Conservation (phyloP, 2,113 vertebrate genomes). For the Lota lota region DNA sequence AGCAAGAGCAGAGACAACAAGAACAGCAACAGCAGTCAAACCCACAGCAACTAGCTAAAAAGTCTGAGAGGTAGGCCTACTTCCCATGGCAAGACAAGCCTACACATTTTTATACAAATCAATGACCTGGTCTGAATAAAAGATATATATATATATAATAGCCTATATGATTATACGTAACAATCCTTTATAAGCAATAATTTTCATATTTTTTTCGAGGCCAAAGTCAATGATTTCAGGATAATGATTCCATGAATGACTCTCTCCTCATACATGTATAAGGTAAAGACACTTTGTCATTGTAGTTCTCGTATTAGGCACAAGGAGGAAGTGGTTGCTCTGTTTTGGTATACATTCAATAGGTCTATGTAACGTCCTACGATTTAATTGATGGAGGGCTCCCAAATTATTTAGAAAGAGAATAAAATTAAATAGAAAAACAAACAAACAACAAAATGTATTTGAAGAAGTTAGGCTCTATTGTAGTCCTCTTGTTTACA, state of each 20-base stretch:
- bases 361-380: too few species aligned
- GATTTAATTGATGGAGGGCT: too few species aligned
- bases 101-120: background rate
- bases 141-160: background rate
- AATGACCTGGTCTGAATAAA: too few species aligned
- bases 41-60: slow-evolving; percentile 51
- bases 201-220: slow-evolving; percentile 42
- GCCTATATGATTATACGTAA: background rate
- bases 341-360: background rate
- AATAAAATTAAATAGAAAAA: too few species aligned
- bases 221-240: slow-evolving; percentile 61
- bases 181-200: background rate
- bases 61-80: slow-evolving; percentile 59
- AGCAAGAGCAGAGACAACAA: slow-evolving; percentile 68
- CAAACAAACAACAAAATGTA: too few species aligned
- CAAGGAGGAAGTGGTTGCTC: background rate
- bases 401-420: too few species aligned
- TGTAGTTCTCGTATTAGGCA: slow-evolving; percentile 8
- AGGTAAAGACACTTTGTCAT: slow-evolving; percentile 31
- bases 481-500: too few species aligned
- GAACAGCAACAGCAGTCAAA: slow-evolving; percentile 51
- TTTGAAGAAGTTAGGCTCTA: too few species aligned
- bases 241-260: slow-evolving; percentile 39
- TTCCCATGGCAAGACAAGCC: background rate
- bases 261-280: background rate